Percentiles rank a stretch among this genome's conserved stretches.
These are phyloP conservation scores for Bolborhynchus lineola DNA, from an alignment of 2,113 vertebrate species.

Conservation along the genomic window DNA sequence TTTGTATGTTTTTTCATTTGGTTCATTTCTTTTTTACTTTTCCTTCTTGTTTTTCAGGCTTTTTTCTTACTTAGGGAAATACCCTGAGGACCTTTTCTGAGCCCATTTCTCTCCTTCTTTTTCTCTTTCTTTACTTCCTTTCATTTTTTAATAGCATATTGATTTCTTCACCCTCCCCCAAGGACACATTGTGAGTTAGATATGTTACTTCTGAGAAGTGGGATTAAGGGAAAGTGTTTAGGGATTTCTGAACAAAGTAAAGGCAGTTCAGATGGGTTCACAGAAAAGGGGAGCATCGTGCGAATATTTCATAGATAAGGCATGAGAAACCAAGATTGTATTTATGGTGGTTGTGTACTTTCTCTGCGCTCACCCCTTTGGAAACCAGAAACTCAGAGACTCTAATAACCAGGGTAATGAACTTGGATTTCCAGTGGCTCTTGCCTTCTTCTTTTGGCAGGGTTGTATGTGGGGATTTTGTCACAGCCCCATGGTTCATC, in stretches of 20 bases:
- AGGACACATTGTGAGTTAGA: conserved; percentile 2
- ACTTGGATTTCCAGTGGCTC: conserved; percentile 36
- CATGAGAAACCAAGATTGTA: not conserved
- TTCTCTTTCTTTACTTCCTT: not conserved
- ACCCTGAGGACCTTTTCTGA: conserved; percentile 24
- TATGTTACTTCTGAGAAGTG: not conserved
- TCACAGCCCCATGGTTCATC: not conserved
- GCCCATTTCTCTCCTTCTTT: not conserved
- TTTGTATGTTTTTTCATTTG: not conserved
- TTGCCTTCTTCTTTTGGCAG: conserved; percentile 56
- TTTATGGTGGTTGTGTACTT: not conserved
- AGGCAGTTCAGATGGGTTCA: not conserved
- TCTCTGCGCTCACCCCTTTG: not conserved
- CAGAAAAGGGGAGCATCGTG: not conserved
- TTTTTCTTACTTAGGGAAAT: conserved; percentile 33
- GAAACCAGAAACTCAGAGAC: conserved; percentile 46
- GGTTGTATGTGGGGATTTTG: conserved; percentile 24
- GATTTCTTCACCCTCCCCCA: not conserved
- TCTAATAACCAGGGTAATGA: not conserved
- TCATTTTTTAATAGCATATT: conserved; percentile 21
- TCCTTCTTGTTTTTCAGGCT: conserved; percentile 35
- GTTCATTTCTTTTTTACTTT: not conserved
- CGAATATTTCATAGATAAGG: not conserved
- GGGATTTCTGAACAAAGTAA: not conserved
- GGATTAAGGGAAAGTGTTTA: not conserved